A percentile compares a stretch with the other conserved stretches of the same genome.
Evolutionary conservation across 2,797 vertebrate genomes (phyloP).

Genomic region (Fistularia tabacaria): DNA sequence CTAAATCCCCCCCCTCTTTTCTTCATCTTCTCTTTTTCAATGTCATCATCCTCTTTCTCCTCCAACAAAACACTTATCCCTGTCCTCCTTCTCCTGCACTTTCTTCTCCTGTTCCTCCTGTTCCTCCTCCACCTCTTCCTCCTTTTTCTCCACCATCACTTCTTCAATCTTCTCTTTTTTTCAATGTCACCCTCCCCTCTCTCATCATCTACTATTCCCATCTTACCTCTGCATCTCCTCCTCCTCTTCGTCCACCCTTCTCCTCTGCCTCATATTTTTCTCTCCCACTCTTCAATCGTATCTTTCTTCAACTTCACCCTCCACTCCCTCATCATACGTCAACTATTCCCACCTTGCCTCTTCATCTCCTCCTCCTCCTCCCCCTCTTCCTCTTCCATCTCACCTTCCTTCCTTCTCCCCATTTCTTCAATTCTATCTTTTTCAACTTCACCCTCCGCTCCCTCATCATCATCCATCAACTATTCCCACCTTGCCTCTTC

Average conservation of each 20-base stretch:
- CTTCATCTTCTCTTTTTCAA: conserved; percentile 12
- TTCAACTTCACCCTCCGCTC: neutral
- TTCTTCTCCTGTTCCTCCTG: neutral
- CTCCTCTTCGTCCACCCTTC: neutral
- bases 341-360: neutral
- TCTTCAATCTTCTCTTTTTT: neutral
- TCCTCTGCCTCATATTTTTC: no score
- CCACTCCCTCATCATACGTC: no score
- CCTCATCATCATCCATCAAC: conserved; percentile 1
- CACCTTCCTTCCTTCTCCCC: neutral
- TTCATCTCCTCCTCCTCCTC: neutral
- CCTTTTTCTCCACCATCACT: neutral
- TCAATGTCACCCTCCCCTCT: no score
- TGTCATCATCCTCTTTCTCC: conserved; percentile 11
- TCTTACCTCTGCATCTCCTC: no score
- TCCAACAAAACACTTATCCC: neutral
- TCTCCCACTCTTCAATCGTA: neutral
- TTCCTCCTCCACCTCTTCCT: conserved; percentile 5
- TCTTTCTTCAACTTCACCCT: neutral
- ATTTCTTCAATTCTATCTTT: neutral
- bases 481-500: neutral
- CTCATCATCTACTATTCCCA: neutral
- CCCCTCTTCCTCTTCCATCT: neutral
- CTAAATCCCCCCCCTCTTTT: neutral
- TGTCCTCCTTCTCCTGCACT: conserved; percentile 25